Evolutionary conservation across 2,113 vertebrate genomes (phyloP).

Genomic region (Prunella fulvescens): DNA sequence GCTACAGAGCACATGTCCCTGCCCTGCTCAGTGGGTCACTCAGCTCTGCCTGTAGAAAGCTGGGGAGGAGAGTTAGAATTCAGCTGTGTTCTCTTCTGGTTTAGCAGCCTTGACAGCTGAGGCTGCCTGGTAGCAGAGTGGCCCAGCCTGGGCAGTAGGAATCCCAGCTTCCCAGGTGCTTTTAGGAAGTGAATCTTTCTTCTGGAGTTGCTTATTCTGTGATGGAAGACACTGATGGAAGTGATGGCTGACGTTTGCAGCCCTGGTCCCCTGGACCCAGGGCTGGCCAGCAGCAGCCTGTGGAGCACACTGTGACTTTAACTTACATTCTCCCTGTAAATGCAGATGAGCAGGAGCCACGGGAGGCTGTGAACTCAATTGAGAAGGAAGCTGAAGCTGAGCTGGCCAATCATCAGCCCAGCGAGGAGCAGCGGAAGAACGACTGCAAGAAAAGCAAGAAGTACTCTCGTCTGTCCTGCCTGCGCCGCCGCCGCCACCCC

Average conservation of each 20-base stretch:
- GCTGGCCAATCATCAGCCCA: slow-evolving; percentile 10
- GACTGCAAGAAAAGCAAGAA: slow-evolving; percentile 81
- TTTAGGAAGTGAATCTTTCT: background rate
- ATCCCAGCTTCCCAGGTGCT: fast-evolving
- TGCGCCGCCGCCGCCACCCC: slow-evolving; percentile 82
- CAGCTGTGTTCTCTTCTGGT: background rate
- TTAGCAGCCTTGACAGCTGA: background rate
- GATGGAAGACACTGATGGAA: background rate
- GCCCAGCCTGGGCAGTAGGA: background rate
- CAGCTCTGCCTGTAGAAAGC: background rate
- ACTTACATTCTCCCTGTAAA: background rate
- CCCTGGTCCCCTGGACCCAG: background rate
- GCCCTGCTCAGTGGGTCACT: background rate
- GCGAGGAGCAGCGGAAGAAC: background rate
- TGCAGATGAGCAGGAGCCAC: slow-evolving; percentile 82
- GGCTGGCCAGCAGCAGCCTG: background rate
- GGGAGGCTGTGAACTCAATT: slow-evolving; percentile 46
- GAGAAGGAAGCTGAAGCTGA: slow-evolving; percentile 63
- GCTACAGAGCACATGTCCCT: background rate
- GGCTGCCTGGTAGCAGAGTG: background rate
- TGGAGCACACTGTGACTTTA: background rate
- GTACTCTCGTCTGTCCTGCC: slow-evolving; percentile 84
- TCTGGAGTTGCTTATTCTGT: background rate
- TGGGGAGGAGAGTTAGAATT: background rate
- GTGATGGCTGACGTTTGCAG: background rate